Evolutionary conservation across 1,140 invertebrate genomes (phyloP), one percentile per base, ranked within the genome.

Genomic region (Aphis gossypii): DNA sequence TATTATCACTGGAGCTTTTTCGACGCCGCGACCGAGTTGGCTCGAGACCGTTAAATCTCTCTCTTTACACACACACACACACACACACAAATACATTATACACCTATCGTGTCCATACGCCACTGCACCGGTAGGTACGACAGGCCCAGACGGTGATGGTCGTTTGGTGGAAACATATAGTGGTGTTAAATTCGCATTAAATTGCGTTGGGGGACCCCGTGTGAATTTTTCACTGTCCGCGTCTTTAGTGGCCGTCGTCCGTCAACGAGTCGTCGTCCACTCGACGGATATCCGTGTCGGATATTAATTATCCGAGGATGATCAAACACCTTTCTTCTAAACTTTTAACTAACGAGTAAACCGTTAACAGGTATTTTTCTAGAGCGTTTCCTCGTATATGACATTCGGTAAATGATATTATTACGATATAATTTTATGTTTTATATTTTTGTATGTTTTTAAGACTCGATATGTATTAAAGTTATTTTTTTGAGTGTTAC

Each of bases 181-280:
- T 51, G 23, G 83, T 25, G 86, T 87, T 87, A 87, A 87, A 87
- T 51, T 87, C 46, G 30, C 46, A 87, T 87, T 48, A 87, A 46
- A 87, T 84, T 84, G 48, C 30, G 20, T 6, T 7, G 82, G 9
- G 82, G 9, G 3, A 41, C 5, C 11, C 25, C 11, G 84, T 35
- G 86, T 87, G n/a, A 30, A 48, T 87, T 87, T 51, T 87, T 87
- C 86, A 51, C 30, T 48, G 86, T 87, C 86, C 46, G 20, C 0
- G 3, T 30, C 48, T 30, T 87, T 87, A 87, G 30, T 20, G 86
- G 5, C 9, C 21, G 1, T 41, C 23, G 83, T 44, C 11, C 25
- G 41, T 86, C 41, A 86, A 46, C 60, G 30, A 0, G 30, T n/a
- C 14, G 60, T n/a, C 60, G 60, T n/a, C 60, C 60, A n/a, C 60